Evolutionary conservation across 2,888 invertebrate genomes (phyloP).

Genomic region (Phrixothrix hirtus): DNA sequence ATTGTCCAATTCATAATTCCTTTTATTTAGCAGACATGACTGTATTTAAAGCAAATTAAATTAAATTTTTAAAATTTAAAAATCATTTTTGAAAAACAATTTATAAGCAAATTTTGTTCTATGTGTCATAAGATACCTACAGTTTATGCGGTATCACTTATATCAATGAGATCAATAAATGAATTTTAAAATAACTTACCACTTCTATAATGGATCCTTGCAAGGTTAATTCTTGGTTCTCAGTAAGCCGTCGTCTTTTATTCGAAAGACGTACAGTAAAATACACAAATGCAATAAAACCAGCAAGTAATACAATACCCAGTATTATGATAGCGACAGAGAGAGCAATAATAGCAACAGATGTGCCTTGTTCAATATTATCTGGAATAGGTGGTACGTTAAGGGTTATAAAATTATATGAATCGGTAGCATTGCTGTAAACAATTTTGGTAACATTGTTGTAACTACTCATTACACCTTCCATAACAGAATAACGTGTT

Average conservation of each 20-base stretch:
- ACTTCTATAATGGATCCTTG: conserved; percentile 81
- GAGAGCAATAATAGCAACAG: conserved; percentile 53
- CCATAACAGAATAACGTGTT: conserved; percentile 67
- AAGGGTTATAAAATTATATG: conserved; percentile 57
- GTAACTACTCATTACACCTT: conserved; percentile 72
- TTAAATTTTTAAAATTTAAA: too few relatives aligned
- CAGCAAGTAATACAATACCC: conserved; percentile 65
- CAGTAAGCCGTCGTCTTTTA: conserved; percentile 58
- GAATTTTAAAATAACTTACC: too few relatives aligned
- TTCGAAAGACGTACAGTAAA: conserved; percentile 59
- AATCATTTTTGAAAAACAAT: too few relatives aligned
- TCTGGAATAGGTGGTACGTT: conserved; percentile 57
- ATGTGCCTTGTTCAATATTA: conserved; percentile 55
- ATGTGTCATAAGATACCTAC: too few relatives aligned
- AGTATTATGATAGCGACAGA: conserved; percentile 72
- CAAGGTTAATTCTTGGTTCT: conserved; percentile 71
- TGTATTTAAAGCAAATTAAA: too few relatives aligned
- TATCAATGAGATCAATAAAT: too few relatives aligned
- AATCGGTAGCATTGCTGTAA: conserved; percentile 64
- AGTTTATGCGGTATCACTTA: too few relatives aligned
- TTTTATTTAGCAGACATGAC: too few relatives aligned
- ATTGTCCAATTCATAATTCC: too few relatives aligned
- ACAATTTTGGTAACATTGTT: conserved; percentile 67
- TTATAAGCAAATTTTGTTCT: too few relatives aligned
- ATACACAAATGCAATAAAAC: conserved; percentile 66